Percentiles rank a stretch among this genome's conserved stretches.
Evolutionary conservation across 2,797 vertebrate genomes (phyloP).

Genomic region (Cyclopterus lumpus): DNA sequence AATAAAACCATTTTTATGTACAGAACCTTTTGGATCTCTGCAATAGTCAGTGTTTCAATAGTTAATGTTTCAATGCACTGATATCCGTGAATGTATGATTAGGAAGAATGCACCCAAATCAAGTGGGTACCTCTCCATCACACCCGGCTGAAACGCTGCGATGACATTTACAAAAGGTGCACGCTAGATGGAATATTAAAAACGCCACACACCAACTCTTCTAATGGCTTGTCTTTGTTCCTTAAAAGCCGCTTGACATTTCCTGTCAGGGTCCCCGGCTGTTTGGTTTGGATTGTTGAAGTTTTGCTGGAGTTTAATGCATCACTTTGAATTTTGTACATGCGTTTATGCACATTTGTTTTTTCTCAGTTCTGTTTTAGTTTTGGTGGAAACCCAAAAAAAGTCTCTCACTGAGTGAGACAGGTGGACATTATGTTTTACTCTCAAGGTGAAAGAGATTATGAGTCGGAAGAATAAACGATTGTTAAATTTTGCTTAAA

Average conservation of each 20-base stretch:
- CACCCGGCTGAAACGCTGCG: constrained; percentile 52
- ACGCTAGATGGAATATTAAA: constrained; percentile 68
- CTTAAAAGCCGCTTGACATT: constrained; percentile 73
- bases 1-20: neutral
- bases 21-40: neutral
- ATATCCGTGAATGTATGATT: constrained; percentile 38
- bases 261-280: constrained; percentile 47
- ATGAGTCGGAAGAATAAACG: constrained; percentile 2
- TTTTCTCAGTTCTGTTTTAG: neutral
- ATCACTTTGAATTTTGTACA: constrained; percentile 34
- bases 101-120: constrained; percentile 42
- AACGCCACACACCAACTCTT: constrained; percentile 67
- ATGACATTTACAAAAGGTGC: constrained; percentile 75
- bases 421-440: neutral
- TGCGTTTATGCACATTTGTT: constrained; percentile 20
- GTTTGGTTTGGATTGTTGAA: constrained; percentile 46
- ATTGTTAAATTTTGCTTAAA: constrained; percentile 8
- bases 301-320: constrained; percentile 42
- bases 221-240: constrained; percentile 72
- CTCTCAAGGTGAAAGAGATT: constrained; percentile 19
- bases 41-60: too few relatives aligned
- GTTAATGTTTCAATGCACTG: neutral
- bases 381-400: constrained; percentile 2
- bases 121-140: constrained; percentile 61
- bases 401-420: constrained; percentile 13